phyloP scores from a whole-genome alignment of 2,797 vertebrate genomes.

The Centropyge bicolor region DNA sequence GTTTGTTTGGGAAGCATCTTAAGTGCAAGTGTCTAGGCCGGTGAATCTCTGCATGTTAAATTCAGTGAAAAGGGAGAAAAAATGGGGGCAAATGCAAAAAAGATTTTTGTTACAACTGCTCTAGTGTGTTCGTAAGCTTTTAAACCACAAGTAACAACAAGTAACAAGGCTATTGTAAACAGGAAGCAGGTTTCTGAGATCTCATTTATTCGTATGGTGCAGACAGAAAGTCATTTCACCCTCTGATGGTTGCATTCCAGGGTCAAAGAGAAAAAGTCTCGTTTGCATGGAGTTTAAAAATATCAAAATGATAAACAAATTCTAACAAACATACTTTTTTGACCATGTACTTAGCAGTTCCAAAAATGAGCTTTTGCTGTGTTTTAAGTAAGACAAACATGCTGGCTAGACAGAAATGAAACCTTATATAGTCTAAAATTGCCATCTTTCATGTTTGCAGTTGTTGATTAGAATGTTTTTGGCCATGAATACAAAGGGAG shows the following conservation, averaged over 20 bases:
- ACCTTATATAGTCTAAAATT: not conserved
- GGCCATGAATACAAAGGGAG: not conserved
- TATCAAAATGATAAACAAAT: slow-evolving; percentile 23
- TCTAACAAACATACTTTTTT: slow-evolving; percentile 11
- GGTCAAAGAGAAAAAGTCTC: slow-evolving; percentile 35
- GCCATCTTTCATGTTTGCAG: not conserved
- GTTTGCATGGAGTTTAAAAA: slow-evolving; percentile 44
- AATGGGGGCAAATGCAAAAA: slow-evolving; percentile 11
- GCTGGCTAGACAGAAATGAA: not conserved
- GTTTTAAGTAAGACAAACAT: not conserved
- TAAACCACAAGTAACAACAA: slow-evolving; percentile 37
- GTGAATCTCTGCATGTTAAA: not conserved
- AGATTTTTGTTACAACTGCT: slow-evolving; percentile 30
- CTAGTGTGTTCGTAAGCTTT: slow-evolving; percentile 37
- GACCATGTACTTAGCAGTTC: not conserved
- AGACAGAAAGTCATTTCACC: slow-evolving; percentile 54
- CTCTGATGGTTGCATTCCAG: slow-evolving; percentile 50
- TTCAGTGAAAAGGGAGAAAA: slow-evolving; percentile 9
- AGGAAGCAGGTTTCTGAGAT: slow-evolving; percentile 60
- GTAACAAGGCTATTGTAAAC: slow-evolving; percentile 47
- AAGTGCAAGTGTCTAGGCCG: not conserved
- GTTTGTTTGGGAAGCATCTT: slow-evolving; percentile 17
- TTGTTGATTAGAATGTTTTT: slow-evolving; percentile 2
- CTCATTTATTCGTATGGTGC: slow-evolving; percentile 47
- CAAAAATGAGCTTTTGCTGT: not conserved